These are phyloP conservation scores for Xyrichtys novacula DNA, from an alignment of 2,797 vertebrate genomes.

Conservation along the genomic window DNA sequence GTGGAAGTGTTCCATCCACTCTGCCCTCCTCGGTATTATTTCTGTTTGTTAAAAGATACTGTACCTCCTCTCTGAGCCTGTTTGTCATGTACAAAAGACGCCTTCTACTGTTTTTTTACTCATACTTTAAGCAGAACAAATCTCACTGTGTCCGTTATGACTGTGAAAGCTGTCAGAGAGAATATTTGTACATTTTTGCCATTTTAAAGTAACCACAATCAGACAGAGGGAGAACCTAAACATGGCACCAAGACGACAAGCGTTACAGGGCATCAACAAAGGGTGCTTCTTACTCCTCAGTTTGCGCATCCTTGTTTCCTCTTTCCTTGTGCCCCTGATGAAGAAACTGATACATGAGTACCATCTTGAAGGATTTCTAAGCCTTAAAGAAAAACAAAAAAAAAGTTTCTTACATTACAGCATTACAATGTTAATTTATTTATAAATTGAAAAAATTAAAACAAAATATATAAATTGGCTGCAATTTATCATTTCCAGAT, in stretches of 20 bases:
- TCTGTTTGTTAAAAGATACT: slow-evolving; percentile 55
- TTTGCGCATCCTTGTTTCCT: not conserved
- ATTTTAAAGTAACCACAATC: slow-evolving; percentile 45
- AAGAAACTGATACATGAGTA: too few species aligned
- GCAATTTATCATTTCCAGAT: too few species aligned
- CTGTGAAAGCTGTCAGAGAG: slow-evolving; percentile 79
- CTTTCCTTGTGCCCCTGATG: too few species aligned
- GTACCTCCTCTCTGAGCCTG: slow-evolving; percentile 71
- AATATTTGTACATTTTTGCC: slow-evolving; percentile 68
- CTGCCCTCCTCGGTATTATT: slow-evolving; percentile 62
- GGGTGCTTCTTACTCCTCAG: not conserved
- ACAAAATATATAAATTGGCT: too few species aligned
- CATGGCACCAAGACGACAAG: slow-evolving; percentile 71
- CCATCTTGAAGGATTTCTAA: too few species aligned
- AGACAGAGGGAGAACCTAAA: slow-evolving; percentile 62
- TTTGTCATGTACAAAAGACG: slow-evolving; percentile 63
- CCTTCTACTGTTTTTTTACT: slow-evolving; percentile 46
- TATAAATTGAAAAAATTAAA: too few species aligned
- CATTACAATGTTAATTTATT: too few species aligned
- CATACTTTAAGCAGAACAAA: slow-evolving; percentile 60
- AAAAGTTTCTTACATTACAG: too few species aligned
- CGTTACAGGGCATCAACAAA: slow-evolving; percentile 64
- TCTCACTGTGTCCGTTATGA: slow-evolving; percentile 84
- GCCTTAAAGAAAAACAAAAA: too few species aligned
- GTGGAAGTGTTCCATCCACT: slow-evolving; percentile 58